Percentiles rank a stretch among this genome's conserved stretches.
Conservation (phyloP, 1,140 invertebrate species). For the Euura saliciscinereae region DNA sequence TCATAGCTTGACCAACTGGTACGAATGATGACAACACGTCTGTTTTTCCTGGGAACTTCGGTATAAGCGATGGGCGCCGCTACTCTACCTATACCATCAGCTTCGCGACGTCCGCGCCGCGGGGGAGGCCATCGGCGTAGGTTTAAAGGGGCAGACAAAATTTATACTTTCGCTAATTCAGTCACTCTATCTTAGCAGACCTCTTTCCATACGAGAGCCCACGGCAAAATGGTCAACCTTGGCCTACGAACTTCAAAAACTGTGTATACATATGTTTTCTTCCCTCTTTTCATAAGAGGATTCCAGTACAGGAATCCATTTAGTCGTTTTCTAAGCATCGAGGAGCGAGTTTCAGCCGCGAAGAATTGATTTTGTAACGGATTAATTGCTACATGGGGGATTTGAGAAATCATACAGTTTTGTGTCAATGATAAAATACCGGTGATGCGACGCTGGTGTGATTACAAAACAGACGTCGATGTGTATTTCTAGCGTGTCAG, state of each 20-base stretch:
- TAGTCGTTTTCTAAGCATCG: too few species aligned
- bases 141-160: neutral
- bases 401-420: too few species aligned
- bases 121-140: slow-evolving; percentile 1
- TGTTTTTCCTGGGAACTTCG: neutral
- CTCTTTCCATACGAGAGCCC: too few species aligned
- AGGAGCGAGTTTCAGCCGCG: too few species aligned
- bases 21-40: neutral
- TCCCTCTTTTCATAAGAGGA: too few species aligned
- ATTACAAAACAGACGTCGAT: slow-evolving; percentile 20
- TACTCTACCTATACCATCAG: neutral
- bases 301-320: too few species aligned
- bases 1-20: slow-evolving; percentile 2
- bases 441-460: slow-evolving; percentile 10
- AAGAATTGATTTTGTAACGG: too few species aligned
- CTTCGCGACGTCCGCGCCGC: neutral
- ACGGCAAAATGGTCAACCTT: too few species aligned
- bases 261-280: too few species aligned
- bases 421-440: neutral
- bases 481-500: slow-evolving; percentile 17
- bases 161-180: neutral
- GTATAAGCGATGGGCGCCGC: neutral
- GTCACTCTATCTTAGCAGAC: too few species aligned
- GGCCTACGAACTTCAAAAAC: too few species aligned
- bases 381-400: too few species aligned